Conservation (phyloP, 2,113 vertebrate genomes). For the Carlito syrichta region DNA sequence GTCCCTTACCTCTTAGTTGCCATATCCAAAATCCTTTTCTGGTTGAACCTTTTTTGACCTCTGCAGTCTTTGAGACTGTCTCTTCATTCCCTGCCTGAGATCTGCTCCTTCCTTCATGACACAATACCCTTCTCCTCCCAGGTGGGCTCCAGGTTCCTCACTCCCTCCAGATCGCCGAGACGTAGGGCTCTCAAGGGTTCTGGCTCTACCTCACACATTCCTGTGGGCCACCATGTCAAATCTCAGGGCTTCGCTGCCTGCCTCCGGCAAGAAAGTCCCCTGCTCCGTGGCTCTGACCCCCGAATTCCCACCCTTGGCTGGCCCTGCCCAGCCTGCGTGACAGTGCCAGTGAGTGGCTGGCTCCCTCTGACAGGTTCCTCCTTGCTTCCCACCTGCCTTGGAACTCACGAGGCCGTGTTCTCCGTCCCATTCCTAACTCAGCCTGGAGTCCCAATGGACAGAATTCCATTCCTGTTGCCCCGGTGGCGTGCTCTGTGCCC, state of each 20-base stretch:
- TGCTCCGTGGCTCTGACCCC: neutral
- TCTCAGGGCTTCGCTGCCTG: neutral
- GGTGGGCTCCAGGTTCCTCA: accelerated
- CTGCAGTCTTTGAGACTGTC: neutral
- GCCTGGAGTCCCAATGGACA: neutral
- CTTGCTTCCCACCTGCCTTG: neutral
- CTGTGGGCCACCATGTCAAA: neutral
- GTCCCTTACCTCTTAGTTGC: neutral
- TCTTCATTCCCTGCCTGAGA: accelerated
- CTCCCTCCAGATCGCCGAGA: neutral
- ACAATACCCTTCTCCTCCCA: accelerated
- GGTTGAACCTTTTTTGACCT: no score
- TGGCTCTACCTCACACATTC: neutral
- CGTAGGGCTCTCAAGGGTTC: neutral
- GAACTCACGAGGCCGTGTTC: neutral
- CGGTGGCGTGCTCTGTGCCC: accelerated
- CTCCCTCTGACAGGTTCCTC: neutral
- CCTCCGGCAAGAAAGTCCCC: neutral
- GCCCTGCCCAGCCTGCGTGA: accelerated
- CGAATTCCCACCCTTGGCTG: neutral
- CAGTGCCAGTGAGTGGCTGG: accelerated
- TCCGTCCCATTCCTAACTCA: neutral
- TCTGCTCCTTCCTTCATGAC: neutral
- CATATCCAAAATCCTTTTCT: neutral
- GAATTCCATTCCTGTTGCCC: neutral